Conservation (phyloP, 2,113 vertebrate species). For the Leucopternis melanops region DNA sequence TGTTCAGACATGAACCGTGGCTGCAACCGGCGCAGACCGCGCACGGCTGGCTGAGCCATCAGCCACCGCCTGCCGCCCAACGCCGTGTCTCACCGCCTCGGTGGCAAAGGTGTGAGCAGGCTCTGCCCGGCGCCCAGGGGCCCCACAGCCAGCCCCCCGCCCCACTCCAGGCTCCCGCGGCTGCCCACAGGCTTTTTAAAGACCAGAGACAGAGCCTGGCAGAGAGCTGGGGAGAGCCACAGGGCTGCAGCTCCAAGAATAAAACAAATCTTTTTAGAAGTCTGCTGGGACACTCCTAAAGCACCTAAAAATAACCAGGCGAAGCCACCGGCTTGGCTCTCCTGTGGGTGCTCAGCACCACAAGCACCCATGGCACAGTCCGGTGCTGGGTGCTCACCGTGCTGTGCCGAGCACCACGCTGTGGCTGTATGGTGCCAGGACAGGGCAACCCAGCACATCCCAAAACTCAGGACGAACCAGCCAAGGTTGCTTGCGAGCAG, state of each 20-base stretch:
- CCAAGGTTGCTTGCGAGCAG: neutral
- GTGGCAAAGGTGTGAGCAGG: neutral
- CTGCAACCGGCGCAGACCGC: neutral
- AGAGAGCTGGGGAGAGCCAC: neutral
- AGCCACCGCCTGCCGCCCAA: neutral
- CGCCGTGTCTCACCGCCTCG: neutral
- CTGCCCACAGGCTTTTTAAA: neutral
- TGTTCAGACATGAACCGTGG: slow-evolving; percentile 14
- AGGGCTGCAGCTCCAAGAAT: neutral
- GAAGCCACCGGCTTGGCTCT: neutral
- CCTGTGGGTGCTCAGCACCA: neutral
- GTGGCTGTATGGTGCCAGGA: neutral
- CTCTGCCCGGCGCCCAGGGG: accelerated
- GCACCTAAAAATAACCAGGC: neutral
- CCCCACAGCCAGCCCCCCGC: neutral
- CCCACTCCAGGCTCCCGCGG: accelerated
- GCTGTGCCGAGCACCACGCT: neutral
- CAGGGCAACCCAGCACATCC: neutral
- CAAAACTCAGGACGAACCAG: neutral
- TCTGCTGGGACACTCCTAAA: neutral
- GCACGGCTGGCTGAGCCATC: neutral
- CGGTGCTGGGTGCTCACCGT: neutral
- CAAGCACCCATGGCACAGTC: accelerated
- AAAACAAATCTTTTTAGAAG: neutral
- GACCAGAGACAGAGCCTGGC: neutral